Percentiles rank a stretch among this genome's conserved stretches.
These are phyloP conservation scores for Erpornis zantholeuca DNA, from an alignment of 2,113 vertebrate genomes.

Conservation along the genomic window DNA sequence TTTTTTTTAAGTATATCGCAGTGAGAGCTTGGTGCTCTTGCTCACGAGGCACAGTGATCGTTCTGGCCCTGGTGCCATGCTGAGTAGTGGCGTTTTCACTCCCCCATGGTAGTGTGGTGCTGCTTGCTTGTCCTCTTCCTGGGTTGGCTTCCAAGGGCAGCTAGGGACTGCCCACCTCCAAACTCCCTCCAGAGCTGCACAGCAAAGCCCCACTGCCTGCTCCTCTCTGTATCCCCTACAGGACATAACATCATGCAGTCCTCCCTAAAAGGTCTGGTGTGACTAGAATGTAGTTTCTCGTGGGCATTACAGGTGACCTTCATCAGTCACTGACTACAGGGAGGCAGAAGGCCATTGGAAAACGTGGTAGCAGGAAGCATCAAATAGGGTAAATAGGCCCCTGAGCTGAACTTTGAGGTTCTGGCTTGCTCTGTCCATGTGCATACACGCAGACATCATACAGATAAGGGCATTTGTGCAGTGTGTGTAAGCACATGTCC, in stretches of 20 bases:
- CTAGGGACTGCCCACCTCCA: background rate
- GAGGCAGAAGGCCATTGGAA: background rate
- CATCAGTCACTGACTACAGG: background rate
- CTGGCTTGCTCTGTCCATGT: background rate
- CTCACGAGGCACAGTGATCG: accelerated
- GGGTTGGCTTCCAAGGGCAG: background rate
- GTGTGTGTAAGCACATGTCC: background rate
- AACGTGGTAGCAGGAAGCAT: background rate
- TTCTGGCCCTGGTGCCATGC: background rate
- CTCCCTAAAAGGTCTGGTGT: background rate
- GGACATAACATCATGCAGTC: background rate
- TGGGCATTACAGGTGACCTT: background rate
- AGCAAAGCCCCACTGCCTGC: background rate
- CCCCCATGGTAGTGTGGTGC: background rate
- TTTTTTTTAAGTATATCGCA: background rate
- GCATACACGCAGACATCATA: accelerated
- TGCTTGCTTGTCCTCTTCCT: background rate
- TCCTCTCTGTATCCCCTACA: background rate
- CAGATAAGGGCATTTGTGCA: background rate
- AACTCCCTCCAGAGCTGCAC: background rate
- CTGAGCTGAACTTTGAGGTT: background rate
- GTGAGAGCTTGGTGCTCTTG: background rate
- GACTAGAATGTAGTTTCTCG: background rate
- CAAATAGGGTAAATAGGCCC: background rate
- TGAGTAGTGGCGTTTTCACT: background rate